These are phyloP conservation scores for Halcyon malimbica DNA, from an alignment of 2,113 vertebrate genomes.

Conservation along the genomic window DNA sequence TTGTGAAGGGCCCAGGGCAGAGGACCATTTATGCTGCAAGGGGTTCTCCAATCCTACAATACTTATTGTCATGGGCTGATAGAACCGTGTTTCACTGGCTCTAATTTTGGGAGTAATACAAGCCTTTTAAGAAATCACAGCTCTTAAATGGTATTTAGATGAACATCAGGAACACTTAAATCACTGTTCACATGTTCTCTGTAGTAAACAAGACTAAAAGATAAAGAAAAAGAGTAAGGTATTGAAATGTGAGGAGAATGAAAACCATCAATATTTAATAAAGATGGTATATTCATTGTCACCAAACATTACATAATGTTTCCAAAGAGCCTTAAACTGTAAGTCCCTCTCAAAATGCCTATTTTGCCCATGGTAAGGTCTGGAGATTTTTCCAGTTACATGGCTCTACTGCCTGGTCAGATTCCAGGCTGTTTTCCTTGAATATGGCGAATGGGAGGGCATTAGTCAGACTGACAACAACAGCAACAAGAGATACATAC, in stretches of 20 bases:
- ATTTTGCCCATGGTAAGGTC: not conserved
- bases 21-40: fast-evolving
- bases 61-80: not conserved
- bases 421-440: not conserved
- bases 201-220: not conserved
- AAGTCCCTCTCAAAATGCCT: not conserved
- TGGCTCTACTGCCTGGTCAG: not conserved
- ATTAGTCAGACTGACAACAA: not conserved
- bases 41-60: not conserved
- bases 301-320: not conserved
- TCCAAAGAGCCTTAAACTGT: not conserved
- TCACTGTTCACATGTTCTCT: not conserved
- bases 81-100: not conserved
- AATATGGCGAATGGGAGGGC: not conserved
- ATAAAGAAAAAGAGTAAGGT: not conserved
- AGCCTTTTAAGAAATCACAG: not conserved
- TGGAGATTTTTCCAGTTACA: not conserved
- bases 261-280: not conserved
- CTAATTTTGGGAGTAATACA: not conserved
- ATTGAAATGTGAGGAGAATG: not conserved
- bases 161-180: not conserved
- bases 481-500: not conserved
- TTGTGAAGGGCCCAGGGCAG: not conserved
- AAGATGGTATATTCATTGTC: not conserved
- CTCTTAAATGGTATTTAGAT: not conserved